Evolutionary conservation across 2,113 vertebrate species (phyloP).

Genomic region (Phasianus colchicus): DNA sequence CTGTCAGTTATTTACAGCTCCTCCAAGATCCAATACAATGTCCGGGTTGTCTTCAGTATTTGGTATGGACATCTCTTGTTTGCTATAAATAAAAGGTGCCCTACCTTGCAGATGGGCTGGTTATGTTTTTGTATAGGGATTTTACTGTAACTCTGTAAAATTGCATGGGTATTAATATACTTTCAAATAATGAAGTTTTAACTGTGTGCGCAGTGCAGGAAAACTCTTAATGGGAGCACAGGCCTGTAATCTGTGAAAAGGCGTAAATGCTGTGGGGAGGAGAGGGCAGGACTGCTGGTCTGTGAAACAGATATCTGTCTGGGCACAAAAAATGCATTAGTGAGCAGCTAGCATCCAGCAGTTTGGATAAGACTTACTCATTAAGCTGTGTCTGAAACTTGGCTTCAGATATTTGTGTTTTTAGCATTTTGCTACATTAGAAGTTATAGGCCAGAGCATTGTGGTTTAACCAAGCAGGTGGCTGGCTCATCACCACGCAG

Average conservation of each 20-base stretch:
- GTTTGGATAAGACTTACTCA: not conserved
- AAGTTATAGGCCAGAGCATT: not conserved
- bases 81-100: not conserved
- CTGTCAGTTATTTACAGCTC: not conserved
- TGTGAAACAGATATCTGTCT: not conserved
- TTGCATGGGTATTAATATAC: rapidly evolving
- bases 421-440: not conserved
- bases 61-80: not conserved
- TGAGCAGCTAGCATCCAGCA: not conserved
- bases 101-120: not conserved
- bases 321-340: not conserved
- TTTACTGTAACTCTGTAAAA: not conserved
- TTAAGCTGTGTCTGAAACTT: not conserved
- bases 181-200: not conserved
- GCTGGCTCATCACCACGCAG: too few species aligned
- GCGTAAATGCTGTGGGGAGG: rapidly evolving
- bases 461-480: too few species aligned
- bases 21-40: not conserved
- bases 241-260: not conserved
- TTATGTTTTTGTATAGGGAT: not conserved
- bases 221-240: not conserved
- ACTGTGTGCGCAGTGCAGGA: rapidly evolving
- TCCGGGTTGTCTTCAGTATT: not conserved
- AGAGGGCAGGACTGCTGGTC: not conserved
- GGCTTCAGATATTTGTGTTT: not conserved